Evolutionary conservation across 2,113 vertebrate species (phyloP).

Genomic region (Cyprinodon brontotheroides): DNA sequence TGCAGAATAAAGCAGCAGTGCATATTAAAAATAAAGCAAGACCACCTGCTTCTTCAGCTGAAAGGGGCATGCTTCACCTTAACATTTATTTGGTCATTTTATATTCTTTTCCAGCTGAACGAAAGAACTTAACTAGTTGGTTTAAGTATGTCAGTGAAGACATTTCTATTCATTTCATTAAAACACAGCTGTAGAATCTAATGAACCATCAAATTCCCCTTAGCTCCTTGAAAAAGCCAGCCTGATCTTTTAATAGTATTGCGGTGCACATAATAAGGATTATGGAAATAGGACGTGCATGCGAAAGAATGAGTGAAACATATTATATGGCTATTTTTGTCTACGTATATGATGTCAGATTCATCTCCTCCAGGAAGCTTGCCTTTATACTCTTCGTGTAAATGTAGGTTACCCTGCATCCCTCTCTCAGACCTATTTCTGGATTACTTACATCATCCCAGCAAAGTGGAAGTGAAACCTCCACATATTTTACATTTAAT

Average conservation of each 20-base stretch:
- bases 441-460: constrained; percentile 53
- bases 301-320: constrained; percentile 9
- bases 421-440: constrained; percentile 55
- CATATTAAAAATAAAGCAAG: neutral
- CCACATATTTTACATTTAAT: constrained; percentile 56
- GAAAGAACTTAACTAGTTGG: neutral
- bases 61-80: neutral
- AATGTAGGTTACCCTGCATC: constrained; percentile 34
- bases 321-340: constrained; percentile 3
- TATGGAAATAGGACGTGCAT: constrained; percentile 7
- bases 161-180: constrained; percentile 7
- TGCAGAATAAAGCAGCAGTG: neutral
- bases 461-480: constrained; percentile 61
- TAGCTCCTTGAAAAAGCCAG: constrained; percentile 18
- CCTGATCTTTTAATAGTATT: constrained; percentile 10
- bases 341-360: neutral
- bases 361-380: constrained; percentile 1
- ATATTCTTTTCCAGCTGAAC: neutral
- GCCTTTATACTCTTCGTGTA: constrained; percentile 3
- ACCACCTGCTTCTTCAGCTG: neutral
- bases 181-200: constrained; percentile 13
- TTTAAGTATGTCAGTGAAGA: constrained; percentile 1
- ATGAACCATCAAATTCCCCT: constrained; percentile 11
- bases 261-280: neutral
- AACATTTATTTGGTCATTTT: neutral